Percentiles rank a stretch among this genome's conserved stretches.
phyloP scores from a whole-genome alignment of 2,797 vertebrate species.

The Xenopus petersii region DNA sequence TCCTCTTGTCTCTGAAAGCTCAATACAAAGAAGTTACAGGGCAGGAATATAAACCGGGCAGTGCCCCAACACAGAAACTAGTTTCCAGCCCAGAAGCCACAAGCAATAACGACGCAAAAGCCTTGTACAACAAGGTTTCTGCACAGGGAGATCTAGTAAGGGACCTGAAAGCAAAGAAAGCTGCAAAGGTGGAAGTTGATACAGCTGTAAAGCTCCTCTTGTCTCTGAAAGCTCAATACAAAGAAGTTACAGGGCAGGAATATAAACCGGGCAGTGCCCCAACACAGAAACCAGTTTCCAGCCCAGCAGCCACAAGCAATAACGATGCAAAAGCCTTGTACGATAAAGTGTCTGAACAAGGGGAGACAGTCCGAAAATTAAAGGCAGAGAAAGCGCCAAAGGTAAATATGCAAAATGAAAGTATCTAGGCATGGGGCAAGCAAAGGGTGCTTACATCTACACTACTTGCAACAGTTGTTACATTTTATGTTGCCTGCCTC shows the following conservation, averaged over 20 bases:
- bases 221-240: constrained; percentile 80
- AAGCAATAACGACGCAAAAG: constrained; percentile 48
- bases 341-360: constrained; percentile 76
- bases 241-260: constrained; percentile 81
- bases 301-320: constrained; percentile 17
- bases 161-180: constrained; percentile 82
- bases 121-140: constrained; percentile 72
- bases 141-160: constrained; percentile 83
- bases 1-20: constrained; percentile 77
- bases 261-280: constrained; percentile 76
- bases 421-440: too few relatives aligned
- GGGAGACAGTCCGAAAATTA: constrained; percentile 83
- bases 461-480: too few relatives aligned
- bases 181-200: constrained; percentile 84
- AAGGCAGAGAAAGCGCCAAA: constrained; percentile 85
- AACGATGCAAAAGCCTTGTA: constrained; percentile 63
- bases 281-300: constrained; percentile 38
- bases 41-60: constrained; percentile 84
- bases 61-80: constrained; percentile 36
- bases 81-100: constrained; percentile 35
- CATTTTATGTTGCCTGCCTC: too few relatives aligned
- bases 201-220: constrained; percentile 82
- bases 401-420: constrained; percentile 59
- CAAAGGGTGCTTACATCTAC: too few relatives aligned
- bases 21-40: constrained; percentile 84